These are phyloP conservation scores for Globodera rostochiensis DNA, from an alignment of 1,140 invertebrate genomes.

Conservation along the genomic window DNA sequence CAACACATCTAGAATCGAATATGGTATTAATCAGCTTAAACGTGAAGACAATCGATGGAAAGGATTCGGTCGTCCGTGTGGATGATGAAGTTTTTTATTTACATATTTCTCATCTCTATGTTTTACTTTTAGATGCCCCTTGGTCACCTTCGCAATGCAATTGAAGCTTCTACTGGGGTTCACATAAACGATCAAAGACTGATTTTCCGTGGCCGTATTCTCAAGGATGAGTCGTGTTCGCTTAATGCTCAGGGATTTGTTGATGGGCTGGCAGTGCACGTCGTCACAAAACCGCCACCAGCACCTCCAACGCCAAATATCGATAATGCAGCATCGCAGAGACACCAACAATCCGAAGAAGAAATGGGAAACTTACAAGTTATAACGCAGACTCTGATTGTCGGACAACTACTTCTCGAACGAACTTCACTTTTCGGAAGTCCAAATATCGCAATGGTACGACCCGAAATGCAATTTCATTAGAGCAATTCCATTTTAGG, in stretches of 20 bases:
- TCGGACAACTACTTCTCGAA: constrained; percentile 22
- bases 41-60: constrained; percentile 20
- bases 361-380: constrained; percentile 16
- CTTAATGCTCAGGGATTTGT: constrained; percentile 21
- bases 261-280: constrained; percentile 32
- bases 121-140: constrained; percentile 12
- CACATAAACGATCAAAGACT: constrained; percentile 17
- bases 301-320: background rate
- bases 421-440: constrained; percentile 25
- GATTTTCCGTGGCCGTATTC: constrained; percentile 30
- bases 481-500: constrained; percentile 8
- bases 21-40: constrained; percentile 31
- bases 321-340: background rate
- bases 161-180: constrained; percentile 1
- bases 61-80: constrained; percentile 19
- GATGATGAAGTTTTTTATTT: constrained; percentile 27
- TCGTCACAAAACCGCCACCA: constrained; percentile 19
- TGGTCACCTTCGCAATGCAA: constrained; percentile 27
- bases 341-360: constrained; percentile 9
- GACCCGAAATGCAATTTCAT: constrained; percentile 19
- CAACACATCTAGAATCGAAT: background rate
- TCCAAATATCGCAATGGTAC: constrained; percentile 28
- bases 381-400: constrained; percentile 27
- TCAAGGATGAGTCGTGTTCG: constrained; percentile 8
- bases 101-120: background rate